phyloP scores from a whole-genome alignment of 2,888 invertebrate species.

The Lasius fuliginosus region DNA sequence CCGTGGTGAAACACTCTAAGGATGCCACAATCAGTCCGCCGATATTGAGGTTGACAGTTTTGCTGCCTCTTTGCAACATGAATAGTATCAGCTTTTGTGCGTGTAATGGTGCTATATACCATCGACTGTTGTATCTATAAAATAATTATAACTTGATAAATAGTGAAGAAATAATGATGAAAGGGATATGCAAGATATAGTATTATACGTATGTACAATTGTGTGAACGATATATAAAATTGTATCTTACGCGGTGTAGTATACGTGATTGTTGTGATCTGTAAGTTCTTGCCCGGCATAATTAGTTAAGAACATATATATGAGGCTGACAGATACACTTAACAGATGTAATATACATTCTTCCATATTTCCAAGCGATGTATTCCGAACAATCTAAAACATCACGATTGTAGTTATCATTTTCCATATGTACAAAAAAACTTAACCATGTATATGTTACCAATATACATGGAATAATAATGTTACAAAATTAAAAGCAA shows the following conservation, averaged over 20 bases:
- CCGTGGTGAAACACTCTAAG: background rate
- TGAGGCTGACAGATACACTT: background rate
- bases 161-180: background rate
- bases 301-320: conserved; percentile 15
- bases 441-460: no score
- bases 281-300: conserved; percentile 23
- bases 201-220: background rate
- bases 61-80: conserved; percentile 1
- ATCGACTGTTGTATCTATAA: background rate
- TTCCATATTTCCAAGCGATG: background rate
- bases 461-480: background rate
- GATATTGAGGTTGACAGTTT: background rate
- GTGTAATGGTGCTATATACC: conserved; percentile 20
- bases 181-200: background rate
- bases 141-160: background rate
- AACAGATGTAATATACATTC: background rate
- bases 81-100: conserved; percentile 32
- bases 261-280: conserved; percentile 15
- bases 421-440: background rate
- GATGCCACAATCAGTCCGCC: background rate
- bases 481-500: background rate
- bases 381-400: background rate
- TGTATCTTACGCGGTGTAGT: conserved; percentile 2
- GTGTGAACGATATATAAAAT: background rate
- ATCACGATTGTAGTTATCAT: no score